A percentile compares a stretch with the other conserved stretches of the same genome.
Conservation (phyloP, 2,888 invertebrate genomes). For the Mayetiola destructor region DNA sequence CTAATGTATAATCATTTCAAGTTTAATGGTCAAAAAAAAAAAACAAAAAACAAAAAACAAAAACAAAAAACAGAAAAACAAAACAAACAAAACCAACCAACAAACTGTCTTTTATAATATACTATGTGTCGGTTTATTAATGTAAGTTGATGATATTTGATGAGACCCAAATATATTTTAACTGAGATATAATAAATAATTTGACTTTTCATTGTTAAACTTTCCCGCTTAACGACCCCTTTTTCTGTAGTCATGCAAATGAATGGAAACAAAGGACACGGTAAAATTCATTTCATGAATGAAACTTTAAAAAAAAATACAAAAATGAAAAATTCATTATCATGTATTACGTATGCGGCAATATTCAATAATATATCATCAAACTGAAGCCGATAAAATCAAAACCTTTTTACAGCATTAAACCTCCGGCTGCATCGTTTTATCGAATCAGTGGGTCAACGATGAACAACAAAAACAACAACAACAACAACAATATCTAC, state of each 20-base stretch:
- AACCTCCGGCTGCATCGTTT: background rate
- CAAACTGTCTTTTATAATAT: background rate
- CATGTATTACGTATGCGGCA: too few relatives aligned
- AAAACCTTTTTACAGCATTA: too few relatives aligned
- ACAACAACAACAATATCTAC: background rate
- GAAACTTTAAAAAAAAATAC: too few relatives aligned
- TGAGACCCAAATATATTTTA: constrained; percentile 7
- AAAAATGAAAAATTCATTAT: too few relatives aligned
- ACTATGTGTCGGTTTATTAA: too few relatives aligned
- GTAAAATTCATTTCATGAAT: too few relatives aligned
- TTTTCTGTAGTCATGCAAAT: background rate
- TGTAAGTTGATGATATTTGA: constrained; percentile 7
- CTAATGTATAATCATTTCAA: too few relatives aligned
- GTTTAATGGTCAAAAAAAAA: background rate
- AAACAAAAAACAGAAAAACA: background rate
- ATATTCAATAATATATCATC: too few relatives aligned
- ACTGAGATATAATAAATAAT: constrained; percentile 6
- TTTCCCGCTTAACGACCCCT: background rate
- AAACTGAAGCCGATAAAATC: too few relatives aligned
- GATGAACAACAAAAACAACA: background rate
- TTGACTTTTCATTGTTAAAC: background rate
- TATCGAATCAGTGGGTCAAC: constrained; percentile 4
- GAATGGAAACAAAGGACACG: too few relatives aligned
- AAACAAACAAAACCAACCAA: background rate
- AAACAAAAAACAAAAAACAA: background rate